Evolutionary conservation across 2,888 invertebrate genomes (phyloP).

Genomic region (Aphelenchoides bicaudatus): DNA sequence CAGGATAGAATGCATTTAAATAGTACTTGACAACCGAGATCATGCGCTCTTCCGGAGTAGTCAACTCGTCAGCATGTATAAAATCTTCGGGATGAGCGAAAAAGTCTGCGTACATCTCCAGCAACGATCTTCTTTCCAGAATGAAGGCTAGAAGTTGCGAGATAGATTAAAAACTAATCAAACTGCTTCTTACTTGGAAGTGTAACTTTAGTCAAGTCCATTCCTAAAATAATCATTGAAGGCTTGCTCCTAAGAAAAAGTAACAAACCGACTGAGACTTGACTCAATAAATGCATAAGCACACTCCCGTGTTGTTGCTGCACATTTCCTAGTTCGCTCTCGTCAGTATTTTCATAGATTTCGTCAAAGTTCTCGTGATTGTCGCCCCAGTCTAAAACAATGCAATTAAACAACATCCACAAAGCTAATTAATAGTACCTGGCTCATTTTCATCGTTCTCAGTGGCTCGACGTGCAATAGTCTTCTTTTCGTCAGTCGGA

Average conservation of each 20-base stretch:
- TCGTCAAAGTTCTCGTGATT: conserved; percentile 58
- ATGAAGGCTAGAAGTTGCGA: too few relatives aligned
- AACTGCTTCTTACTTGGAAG: too few relatives aligned
- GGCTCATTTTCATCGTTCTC: conserved; percentile 24
- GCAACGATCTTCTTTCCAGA: conserved; percentile 85
- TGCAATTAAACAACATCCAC: too few relatives aligned
- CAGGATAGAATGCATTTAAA: conserved; percentile 95
- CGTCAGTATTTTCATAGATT: conserved; percentile 65
- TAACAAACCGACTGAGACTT: conserved; percentile 62
- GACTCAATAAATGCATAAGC: conserved; percentile 89
- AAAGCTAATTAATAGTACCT: too few relatives aligned
- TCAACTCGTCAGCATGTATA: conserved; percentile 69
- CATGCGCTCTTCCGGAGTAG: conserved; percentile 51
- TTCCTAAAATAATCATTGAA: conserved; percentile 81
- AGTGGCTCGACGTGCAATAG: background rate
- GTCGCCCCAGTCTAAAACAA: conserved; percentile 66
- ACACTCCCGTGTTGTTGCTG: conserved; percentile 96
- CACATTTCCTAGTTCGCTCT: conserved; percentile 73
- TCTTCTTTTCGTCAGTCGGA: background rate
- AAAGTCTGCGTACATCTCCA: conserved; percentile 99
- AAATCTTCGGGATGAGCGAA: conserved; percentile 98
- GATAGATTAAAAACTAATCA: too few relatives aligned
- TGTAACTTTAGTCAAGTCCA: conserved; percentile 98
- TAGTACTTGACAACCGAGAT: conserved; percentile 77
- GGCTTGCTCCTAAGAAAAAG: too few relatives aligned